These are phyloP conservation scores for Melieria picta DNA, from an alignment of 2,888 invertebrate species.

Conservation along the genomic window DNA sequence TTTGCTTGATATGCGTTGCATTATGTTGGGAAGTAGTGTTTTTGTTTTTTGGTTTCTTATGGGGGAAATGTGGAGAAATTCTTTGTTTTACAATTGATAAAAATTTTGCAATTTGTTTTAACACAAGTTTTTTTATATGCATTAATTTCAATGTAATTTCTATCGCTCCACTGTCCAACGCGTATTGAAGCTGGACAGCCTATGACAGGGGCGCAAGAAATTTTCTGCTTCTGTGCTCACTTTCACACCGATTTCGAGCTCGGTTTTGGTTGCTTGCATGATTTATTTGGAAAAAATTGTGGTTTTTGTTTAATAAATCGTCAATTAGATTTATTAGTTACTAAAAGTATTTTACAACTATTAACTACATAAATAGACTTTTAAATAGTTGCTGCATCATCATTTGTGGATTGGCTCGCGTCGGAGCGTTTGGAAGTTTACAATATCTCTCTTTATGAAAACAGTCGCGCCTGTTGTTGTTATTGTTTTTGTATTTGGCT, in stretches of 20 bases:
- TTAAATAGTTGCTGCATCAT: slow-evolving; percentile 37
- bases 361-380: slow-evolving; percentile 52
- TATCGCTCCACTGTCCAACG: too few relatives aligned
- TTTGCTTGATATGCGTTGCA: slow-evolving; percentile 44
- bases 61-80: slow-evolving; percentile 32
- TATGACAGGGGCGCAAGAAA: too few relatives aligned
- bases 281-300: too few relatives aligned
- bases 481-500: slow-evolving; percentile 10
- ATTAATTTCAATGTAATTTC: too few relatives aligned
- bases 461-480: background rate
- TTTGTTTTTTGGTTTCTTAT: slow-evolving; percentile 38
- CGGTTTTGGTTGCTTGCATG: too few relatives aligned
- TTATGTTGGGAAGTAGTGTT: slow-evolving; percentile 34
- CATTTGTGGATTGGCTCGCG: slow-evolving; percentile 26
- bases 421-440: slow-evolving; percentile 24
- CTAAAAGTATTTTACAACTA: slow-evolving; percentile 47
- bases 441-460: background rate
- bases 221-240: too few relatives aligned
- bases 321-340: slow-evolving; percentile 7
- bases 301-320: too few relatives aligned
- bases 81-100: background rate
- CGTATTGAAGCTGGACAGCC: too few relatives aligned
- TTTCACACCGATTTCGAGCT: too few relatives aligned
- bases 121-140: slow-evolving; percentile 8
- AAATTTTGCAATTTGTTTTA: slow-evolving; percentile 17